These are phyloP conservation scores for Gracilinanus agilis DNA, from an alignment of 2,113 vertebrate species.

Conservation along the genomic window DNA sequence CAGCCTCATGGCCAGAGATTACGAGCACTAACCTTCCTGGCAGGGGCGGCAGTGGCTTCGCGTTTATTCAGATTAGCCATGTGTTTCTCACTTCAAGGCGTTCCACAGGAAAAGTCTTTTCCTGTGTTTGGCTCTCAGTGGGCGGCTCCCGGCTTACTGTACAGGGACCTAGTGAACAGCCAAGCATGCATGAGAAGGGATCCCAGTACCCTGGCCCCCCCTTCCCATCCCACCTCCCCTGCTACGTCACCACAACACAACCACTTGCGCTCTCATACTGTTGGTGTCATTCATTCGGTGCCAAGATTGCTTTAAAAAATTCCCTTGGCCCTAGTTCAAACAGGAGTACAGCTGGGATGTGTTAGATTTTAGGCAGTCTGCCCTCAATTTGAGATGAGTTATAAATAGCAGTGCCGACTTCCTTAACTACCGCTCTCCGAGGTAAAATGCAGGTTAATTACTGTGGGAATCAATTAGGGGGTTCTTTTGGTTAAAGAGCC, in stretches of 20 bases:
- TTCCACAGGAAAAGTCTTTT: conserved; percentile 89
- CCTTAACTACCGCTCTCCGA: conserved; percentile 95
- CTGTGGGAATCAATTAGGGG: conserved; percentile 96
- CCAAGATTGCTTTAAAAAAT: conserved; percentile 96
- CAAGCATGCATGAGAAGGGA: conserved; percentile 78
- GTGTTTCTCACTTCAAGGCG: conserved; percentile 93
- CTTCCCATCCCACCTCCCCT: conserved; percentile 84
- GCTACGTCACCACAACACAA: conserved; percentile 89
- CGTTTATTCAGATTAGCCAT: conserved; percentile 99
- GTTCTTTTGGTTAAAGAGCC: conserved; percentile 89
- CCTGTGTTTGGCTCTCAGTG: conserved; percentile 86
- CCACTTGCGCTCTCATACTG: conserved; percentile 87
- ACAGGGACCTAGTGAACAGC: conserved; percentile 68
- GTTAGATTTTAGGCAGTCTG: conserved; percentile 99
- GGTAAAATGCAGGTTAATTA: conserved; percentile 97
- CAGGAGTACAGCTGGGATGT: conserved; percentile 99
- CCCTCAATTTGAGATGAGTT: conserved; percentile 98
- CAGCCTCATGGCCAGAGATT: conserved; percentile 91
- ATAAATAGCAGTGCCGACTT: conserved; percentile 98
- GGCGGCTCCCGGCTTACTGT: conserved; percentile 81
- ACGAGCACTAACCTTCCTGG: conserved; percentile 91
- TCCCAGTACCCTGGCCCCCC: conserved; percentile 81
- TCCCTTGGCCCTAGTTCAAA: conserved; percentile 97
- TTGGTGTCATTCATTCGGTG: conserved; percentile 98
- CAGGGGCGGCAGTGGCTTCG: conserved; percentile 92